These are phyloP conservation scores for Bombus consobrinus DNA, from an alignment of 1,140 invertebrate species.

Conservation along the genomic window DNA sequence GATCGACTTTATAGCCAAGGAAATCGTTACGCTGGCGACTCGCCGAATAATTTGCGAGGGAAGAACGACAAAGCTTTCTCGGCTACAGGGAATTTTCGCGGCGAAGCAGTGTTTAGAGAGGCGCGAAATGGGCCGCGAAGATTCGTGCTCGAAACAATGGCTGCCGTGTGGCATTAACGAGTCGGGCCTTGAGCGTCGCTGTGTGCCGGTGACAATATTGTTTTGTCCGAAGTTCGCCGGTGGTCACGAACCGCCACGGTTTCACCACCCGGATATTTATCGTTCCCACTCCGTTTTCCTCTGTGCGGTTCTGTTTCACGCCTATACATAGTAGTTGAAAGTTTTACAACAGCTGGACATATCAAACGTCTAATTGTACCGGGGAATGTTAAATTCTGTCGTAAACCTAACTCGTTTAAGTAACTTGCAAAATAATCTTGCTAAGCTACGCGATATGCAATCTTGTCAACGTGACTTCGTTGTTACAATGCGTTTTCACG, in stretches of 20 bases:
- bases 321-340: slow-evolving; percentile 27
- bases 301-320: slow-evolving; percentile 23
- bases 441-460: too few species aligned
- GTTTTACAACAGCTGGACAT: not conserved
- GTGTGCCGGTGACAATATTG: slow-evolving; percentile 62
- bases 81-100: slow-evolving; percentile 10
- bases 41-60: not conserved
- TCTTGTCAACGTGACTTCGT: too few species aligned
- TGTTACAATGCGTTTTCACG: too few species aligned
- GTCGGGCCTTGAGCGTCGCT: slow-evolving; percentile 33
- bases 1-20: not conserved
- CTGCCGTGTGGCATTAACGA: slow-evolving; percentile 63
- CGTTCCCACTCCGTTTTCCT: slow-evolving; percentile 12
- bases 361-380: not conserved
- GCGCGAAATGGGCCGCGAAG: slow-evolving; percentile 60
- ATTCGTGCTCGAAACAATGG: slow-evolving; percentile 71
- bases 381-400: not conserved
- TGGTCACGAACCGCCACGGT: slow-evolving; percentile 66
- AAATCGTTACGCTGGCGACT: slow-evolving; percentile 29
- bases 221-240: slow-evolving; percentile 62
- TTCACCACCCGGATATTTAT: slow-evolving; percentile 57
- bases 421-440: too few species aligned
- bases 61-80: slow-evolving; percentile 5
- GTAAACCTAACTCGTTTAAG: not conserved
- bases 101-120: slow-evolving; percentile 27